A percentile compares a stretch with the other conserved stretches of the same genome.
These are phyloP conservation scores for Acronicta aceris DNA, from an alignment of 2,888 invertebrate genomes.

Conservation along the genomic window DNA sequence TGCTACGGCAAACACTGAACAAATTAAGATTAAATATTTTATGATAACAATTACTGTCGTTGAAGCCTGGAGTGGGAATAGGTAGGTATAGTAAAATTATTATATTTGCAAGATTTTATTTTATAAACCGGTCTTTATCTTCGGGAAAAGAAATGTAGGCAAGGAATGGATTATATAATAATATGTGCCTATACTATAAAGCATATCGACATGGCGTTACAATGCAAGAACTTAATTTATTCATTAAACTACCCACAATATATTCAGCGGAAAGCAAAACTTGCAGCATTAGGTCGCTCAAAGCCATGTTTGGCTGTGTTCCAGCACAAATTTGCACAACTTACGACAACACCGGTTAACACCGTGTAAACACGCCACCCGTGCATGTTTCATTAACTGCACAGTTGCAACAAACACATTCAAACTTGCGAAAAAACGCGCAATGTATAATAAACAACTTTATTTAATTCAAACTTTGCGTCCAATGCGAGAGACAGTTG, in stretches of 20 bases:
- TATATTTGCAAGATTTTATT: too few relatives aligned
- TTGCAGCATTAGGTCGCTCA: constrained; percentile 23
- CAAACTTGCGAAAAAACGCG: constrained; percentile 2
- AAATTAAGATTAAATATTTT: too few relatives aligned
- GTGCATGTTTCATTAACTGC: constrained; percentile 28
- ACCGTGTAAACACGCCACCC: constrained; percentile 41
- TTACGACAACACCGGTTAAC: constrained; percentile 25
- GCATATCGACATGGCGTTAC: background rate
- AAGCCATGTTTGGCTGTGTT: constrained; percentile 24
- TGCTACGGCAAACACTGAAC: too few relatives aligned
- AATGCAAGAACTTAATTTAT: background rate
- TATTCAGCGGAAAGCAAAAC: constrained; percentile 28
- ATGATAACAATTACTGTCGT: too few relatives aligned
- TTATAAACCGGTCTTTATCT: too few relatives aligned
- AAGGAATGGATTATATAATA: too few relatives aligned
- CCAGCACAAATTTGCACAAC: constrained; percentile 24
- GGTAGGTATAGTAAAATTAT: too few relatives aligned
- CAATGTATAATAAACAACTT: constrained; percentile 9
- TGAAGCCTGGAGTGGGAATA: too few relatives aligned
- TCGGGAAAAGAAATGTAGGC: too few relatives aligned
- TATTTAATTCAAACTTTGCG: constrained; percentile 11
- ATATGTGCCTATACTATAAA: background rate
- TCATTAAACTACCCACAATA: constrained; percentile 4
- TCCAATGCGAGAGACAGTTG: constrained; percentile 1
- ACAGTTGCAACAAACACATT: background rate